These are phyloP conservation scores for Protosalanx chinensis DNA, from an alignment of 2,797 vertebrate species.

Conservation along the genomic window DNA sequence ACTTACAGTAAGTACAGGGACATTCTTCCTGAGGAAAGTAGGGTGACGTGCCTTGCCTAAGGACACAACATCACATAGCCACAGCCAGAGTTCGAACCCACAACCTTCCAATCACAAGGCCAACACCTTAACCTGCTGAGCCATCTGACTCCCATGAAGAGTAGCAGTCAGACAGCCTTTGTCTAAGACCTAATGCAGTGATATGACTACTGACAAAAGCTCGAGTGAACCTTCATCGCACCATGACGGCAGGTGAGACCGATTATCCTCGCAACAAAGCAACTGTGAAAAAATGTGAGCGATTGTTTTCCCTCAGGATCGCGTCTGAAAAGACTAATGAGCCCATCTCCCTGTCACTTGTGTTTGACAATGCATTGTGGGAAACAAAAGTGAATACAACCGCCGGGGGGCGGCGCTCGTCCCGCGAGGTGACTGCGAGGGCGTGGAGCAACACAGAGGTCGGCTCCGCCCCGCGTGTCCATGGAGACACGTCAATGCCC, in stretches of 20 bases:
- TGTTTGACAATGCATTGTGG: not conserved
- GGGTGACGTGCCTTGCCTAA: too few species aligned
- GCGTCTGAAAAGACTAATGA: not conserved
- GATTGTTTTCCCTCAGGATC: conserved; percentile 4
- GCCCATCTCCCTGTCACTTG: not conserved
- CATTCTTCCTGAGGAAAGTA: too few species aligned
- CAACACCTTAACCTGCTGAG: too few species aligned
- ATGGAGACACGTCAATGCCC: conserved; percentile 61
- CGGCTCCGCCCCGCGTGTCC: conserved; percentile 48
- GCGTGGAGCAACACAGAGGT: conserved; percentile 48
- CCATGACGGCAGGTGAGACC: conserved; percentile 6
- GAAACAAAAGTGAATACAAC: not conserved
- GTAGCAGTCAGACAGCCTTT: too few species aligned
- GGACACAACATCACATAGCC: too few species aligned
- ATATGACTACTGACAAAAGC: too few species aligned
- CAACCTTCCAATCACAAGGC: too few species aligned
- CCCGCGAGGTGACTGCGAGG: conserved; percentile 36
- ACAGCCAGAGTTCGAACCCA: too few species aligned
- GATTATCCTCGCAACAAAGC: conserved; percentile 3
- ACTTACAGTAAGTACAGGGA: too few species aligned
- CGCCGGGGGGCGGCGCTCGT: conserved; percentile 23
- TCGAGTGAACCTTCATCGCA: too few species aligned
- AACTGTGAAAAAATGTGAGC: conserved; percentile 23
- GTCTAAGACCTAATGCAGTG: too few species aligned
- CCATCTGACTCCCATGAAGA: too few species aligned